A percentile compares a stretch with the other conserved stretches of the same genome.
phyloP scores from a whole-genome alignment of 2,888 invertebrate genomes.

The Phasia obesa region DNA sequence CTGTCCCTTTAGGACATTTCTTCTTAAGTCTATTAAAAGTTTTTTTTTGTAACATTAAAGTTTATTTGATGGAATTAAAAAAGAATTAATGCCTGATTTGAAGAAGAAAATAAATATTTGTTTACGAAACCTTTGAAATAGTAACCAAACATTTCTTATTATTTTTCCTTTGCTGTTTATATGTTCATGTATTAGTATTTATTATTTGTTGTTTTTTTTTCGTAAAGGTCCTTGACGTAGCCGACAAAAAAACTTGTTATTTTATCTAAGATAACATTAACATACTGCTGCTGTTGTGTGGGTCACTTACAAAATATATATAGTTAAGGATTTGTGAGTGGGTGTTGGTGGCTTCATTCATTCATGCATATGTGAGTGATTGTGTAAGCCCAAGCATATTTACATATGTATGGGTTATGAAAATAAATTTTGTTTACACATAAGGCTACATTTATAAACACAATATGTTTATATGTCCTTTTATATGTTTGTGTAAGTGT shows the following conservation, averaged over 20 bases:
- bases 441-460: neutral
- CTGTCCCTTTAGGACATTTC: neutral
- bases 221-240: neutral
- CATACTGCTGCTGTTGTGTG: neutral
- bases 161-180: too few species aligned
- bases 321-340: neutral
- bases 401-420: neutral
- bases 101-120: too few species aligned
- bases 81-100: too few species aligned
- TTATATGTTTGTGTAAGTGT: neutral
- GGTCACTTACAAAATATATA: slow-evolving; percentile 5
- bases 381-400: neutral
- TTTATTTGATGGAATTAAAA: too few species aligned
- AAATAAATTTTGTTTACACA: neutral
- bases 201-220: neutral
- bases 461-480: slow-evolving; percentile 4
- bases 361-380: neutral
- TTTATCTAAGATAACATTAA: slow-evolving; percentile 17
- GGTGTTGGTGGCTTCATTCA: neutral
- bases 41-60: too few species aligned
- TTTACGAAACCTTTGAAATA: too few species aligned
- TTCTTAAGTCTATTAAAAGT: too few species aligned
- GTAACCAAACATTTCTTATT: too few species aligned
- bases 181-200: neutral
- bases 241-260: slow-evolving; percentile 11